Base-by-base conservation (phyloP, 2,797 vertebrate genomes). In the Aeoliscus strigatus region DNA sequence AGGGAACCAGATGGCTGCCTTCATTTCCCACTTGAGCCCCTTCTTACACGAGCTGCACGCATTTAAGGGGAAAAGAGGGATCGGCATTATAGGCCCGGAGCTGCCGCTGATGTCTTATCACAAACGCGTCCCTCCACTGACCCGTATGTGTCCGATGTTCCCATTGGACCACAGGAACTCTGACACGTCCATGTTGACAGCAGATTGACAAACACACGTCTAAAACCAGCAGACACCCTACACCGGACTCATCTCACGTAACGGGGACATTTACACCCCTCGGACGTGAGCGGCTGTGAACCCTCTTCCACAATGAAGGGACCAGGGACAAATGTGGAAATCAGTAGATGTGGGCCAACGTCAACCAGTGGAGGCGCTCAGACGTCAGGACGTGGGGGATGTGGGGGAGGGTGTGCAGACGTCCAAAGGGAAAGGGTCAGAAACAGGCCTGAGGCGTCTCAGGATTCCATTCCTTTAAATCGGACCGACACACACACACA, bases 111-210 rank as follows among this genome's bases (percentile, higher is more conserved):
- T n/a, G n/a, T n/a, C n/a, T n/a, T n/a, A n/a, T n/a, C n/a, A n/a
- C n/a, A n/a, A n/a, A n/a, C n/a, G n/a, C n/a, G n/a, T 44, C 14
- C 21, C 16, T 39, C 7, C 12, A 6, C 16, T 24, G 26, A 8
- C 3, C n/a, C 14, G 15, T 39, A 32, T 34, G 39, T 23, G 9
- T 17, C 16, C n/a, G n/a, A 32, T 43, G 28, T 18, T 6, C 12
- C 29, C 11, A 35, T 29, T 17, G 27, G 47, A 8, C 9, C 29
- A 32, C 45, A 34, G 39, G 12, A 6, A 26, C 47, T 43, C 14
- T 12, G 14, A 67, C 49, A 52, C 27, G 12, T 42, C 37, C 1
- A 44, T 26, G 64, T 2, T 50, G 73, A 72, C 52, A 63, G 38
- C 44, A 31, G 15, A 28, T 18, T 9, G 29, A 32, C 35, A 1